Conservation (phyloP, 2,888 invertebrate species). For the Patella caerulea region DNA sequence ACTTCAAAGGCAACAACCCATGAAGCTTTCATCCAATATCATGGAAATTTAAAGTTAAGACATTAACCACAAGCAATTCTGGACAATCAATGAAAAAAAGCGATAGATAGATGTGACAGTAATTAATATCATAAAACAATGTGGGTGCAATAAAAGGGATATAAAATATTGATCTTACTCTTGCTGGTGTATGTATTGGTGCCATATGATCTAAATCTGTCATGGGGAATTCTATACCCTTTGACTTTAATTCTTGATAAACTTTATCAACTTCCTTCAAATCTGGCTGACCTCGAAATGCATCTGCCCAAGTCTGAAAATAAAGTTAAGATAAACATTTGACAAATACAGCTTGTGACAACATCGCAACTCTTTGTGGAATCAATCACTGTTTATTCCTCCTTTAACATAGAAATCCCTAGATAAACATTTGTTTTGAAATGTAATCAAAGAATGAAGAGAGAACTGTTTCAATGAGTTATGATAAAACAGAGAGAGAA, state of each 20-base stretch:
- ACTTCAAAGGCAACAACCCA: too few species aligned
- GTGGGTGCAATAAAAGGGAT: too few species aligned
- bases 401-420: too few species aligned
- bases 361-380: too few species aligned
- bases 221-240: conserved; percentile 97
- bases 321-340: conserved; percentile 2
- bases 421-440: too few species aligned
- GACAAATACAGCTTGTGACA: too few species aligned
- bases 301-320: conserved; percentile 92
- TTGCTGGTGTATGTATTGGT: conserved; percentile 70
- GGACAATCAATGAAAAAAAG: neutral
- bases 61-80: neutral
- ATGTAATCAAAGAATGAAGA: too few species aligned
- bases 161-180: conserved; percentile 50
- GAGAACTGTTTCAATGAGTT: too few species aligned
- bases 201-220: conserved; percentile 92
- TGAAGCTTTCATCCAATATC: too few species aligned
- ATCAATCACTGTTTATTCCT: too few species aligned
- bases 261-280: conserved; percentile 91
- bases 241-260: conserved; percentile 93
- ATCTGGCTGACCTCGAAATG: conserved; percentile 92
- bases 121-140: neutral
- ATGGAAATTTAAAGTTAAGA: too few species aligned
- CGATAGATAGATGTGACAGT: neutral
- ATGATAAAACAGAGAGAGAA: too few species aligned